phyloP scores from a whole-genome alignment of 2,113 vertebrate species.

The Ranitomeya imitator region DNA sequence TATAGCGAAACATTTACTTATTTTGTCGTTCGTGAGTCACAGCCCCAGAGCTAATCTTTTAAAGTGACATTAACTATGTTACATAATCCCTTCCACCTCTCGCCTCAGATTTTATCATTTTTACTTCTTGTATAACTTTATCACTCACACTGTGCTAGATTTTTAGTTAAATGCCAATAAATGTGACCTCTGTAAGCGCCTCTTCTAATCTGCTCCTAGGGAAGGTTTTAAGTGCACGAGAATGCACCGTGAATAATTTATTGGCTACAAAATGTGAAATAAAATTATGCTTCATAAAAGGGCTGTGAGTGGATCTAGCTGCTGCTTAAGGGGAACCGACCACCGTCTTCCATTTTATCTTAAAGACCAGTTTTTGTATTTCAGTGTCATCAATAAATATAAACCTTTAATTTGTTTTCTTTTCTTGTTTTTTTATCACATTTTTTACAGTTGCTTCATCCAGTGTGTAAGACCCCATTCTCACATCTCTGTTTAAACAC shows the following conservation, averaged over 20 bases:
- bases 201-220: not conserved
- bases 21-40: slow-evolving; percentile 45
- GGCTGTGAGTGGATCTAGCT: not conserved
- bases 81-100: slow-evolving; percentile 29
- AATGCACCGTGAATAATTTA: not conserved
- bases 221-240: slow-evolving; percentile 1
- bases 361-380: not conserved
- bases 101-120: slow-evolving; percentile 26
- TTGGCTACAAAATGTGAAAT: not conserved
- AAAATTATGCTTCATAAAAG: not conserved
- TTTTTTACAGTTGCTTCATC: no score
- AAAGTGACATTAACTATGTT: slow-evolving; percentile 36
- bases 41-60: slow-evolving; percentile 31
- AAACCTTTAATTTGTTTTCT: no score
- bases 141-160: not conserved
- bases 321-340: not conserved
- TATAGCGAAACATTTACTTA: slow-evolving; percentile 50
- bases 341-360: not conserved
- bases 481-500: no score
- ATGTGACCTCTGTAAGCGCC: slow-evolving; percentile 19
- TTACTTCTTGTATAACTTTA: slow-evolving; percentile 27
- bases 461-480: no score
- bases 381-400: no score
- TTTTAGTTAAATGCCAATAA: slow-evolving; percentile 35
- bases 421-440: no score